Conservation (phyloP, 1,140 invertebrate genomes). For the Callitettix versicolor region DNA sequence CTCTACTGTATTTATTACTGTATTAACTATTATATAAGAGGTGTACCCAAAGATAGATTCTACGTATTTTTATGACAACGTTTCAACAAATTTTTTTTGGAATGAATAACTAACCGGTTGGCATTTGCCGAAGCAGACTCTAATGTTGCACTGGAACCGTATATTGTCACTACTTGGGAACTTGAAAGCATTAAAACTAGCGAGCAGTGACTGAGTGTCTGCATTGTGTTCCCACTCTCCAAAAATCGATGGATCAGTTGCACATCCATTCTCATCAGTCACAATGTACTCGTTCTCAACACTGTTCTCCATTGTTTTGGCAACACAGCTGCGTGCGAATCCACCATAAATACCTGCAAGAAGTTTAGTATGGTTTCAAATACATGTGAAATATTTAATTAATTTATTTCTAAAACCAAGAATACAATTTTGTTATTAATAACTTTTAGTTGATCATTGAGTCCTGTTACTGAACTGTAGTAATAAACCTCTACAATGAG, state of each 20-base stretch:
- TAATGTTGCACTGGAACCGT: constrained; percentile 89
- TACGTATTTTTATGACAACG: too few relatives aligned
- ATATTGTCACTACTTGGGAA: constrained; percentile 92
- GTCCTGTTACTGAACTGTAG: too few relatives aligned
- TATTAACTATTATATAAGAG: too few relatives aligned
- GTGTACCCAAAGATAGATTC: too few relatives aligned
- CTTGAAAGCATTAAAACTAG: constrained; percentile 89
- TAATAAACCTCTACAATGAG: too few relatives aligned
- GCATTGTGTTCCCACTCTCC: constrained; percentile 85
- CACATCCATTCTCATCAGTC: constrained; percentile 88
- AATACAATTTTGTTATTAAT: too few relatives aligned
- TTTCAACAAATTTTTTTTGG: too few relatives aligned
- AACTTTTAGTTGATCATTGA: too few relatives aligned
- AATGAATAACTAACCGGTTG: constrained; percentile 85
- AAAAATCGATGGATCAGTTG: constrained; percentile 83
- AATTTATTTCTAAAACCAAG: too few relatives aligned
- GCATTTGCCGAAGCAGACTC: constrained; percentile 89
- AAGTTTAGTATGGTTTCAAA: too few relatives aligned
- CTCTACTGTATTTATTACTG: too few relatives aligned
- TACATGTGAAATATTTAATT: too few relatives aligned
- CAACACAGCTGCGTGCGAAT: constrained; percentile 83
- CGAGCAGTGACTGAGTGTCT: constrained; percentile 68
- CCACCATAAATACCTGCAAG: constrained; percentile 84
- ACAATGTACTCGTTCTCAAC: constrained; percentile 85
- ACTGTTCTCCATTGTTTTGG: constrained; percentile 82